phyloP scores from a whole-genome alignment of 2,113 vertebrate genomes.

The Heterotis niloticus region DNA sequence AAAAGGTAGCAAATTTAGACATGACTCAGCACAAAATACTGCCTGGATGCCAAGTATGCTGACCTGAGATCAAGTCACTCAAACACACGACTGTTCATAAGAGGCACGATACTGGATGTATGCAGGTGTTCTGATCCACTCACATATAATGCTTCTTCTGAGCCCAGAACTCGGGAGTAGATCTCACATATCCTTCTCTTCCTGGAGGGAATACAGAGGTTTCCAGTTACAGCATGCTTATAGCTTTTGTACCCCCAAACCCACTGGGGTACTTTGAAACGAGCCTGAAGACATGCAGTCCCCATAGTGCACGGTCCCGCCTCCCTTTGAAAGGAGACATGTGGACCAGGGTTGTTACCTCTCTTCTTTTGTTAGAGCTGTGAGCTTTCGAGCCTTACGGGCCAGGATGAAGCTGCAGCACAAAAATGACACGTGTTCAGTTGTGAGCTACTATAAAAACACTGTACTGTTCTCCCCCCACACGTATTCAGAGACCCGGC shows the following conservation, averaged over 20 bases:
- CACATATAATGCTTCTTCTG: slow-evolving; percentile 86
- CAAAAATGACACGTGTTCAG: slow-evolving; percentile 22
- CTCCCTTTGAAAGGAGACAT: slow-evolving; percentile 5
- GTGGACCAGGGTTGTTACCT: slow-evolving; percentile 62
- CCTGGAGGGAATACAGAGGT: slow-evolving; percentile 53
- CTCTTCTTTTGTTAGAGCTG: slow-evolving; percentile 80
- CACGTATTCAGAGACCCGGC: neutral
- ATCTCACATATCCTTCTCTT: slow-evolving; percentile 84
- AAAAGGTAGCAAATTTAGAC: neutral
- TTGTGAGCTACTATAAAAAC: neutral
- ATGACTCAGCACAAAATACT: neutral
- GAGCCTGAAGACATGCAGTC: too few relatives aligned
- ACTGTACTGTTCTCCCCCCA: neutral
- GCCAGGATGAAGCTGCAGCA: slow-evolving; percentile 84
- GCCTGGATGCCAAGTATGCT: neutral
- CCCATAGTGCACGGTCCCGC: neutral
- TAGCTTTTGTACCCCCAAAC: too few relatives aligned
- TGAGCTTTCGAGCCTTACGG: slow-evolving; percentile 80
- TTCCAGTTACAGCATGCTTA: slow-evolving; percentile 14
- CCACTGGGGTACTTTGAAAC: too few relatives aligned
- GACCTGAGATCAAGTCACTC: neutral
- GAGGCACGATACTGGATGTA: neutral
- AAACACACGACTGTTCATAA: neutral
- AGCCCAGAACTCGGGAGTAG: slow-evolving; percentile 80
- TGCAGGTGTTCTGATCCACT: slow-evolving; percentile 47